Base-by-base conservation (phyloP, 2,113 vertebrate genomes). In the Astur gentilis region DNA sequence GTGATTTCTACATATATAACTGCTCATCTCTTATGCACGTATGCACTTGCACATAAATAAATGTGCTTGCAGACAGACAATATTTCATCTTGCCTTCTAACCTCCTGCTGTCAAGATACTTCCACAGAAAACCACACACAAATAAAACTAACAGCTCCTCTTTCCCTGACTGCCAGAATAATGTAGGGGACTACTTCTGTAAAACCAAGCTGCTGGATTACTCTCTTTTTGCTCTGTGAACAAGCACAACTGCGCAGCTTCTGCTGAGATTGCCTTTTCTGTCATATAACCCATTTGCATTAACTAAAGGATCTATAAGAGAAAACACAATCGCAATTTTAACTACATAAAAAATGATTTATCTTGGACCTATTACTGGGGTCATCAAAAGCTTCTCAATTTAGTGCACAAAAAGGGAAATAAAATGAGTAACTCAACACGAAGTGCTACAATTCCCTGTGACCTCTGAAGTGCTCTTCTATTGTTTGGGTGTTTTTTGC, bases 61-160 rank as follows among this genome's bases (percentile, higher is more conserved):
- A 62, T 55, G 87, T 94, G 89, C 90, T 91, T 69, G 67, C 66
- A 93, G 58, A 95, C 84, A 95, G 80, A 85, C 89, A 86, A 58
- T 95, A 95, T 94, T 97, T 96, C 94, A 91, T 95, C 93, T 87
- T 67, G 66, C 81, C 87, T 96, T 93, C 95, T 95, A 95, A 91
- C 84, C 93, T 95, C 91, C 89, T 3, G 70, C 96, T 93, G 89
- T 83, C 97, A 91, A 91, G 93, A 36, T 96, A 96, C 58, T 95
- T 84, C 84, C 82, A 83, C 62, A 85, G 78, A 96, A 97, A 95
- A 88, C 65, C 8, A 0, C 83, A 92, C 78, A 95, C 81, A 97
- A 84, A 92, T 87, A 95, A 94, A 96, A 94, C 61, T 82, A 95
- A 95, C 85, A 90, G 91, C 75, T 96, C 54, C 87, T 87, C 83